Conservation (phyloP, 2,113 vertebrate species). For the Cyanistes caeruleus region DNA sequence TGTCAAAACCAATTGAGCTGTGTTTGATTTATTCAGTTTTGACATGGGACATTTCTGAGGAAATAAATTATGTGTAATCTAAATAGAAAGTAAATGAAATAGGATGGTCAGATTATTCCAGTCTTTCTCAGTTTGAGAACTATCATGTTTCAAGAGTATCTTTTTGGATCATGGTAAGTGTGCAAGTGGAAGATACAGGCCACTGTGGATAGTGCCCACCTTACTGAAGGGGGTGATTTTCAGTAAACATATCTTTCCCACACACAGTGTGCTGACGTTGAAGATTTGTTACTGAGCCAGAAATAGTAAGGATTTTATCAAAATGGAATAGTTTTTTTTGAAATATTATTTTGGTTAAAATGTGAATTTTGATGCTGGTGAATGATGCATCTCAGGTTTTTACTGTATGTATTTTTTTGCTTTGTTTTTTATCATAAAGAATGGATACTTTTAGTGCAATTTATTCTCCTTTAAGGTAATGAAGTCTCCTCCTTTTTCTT, state of each 20-base stretch:
- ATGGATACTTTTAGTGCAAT: slow-evolving; percentile 14
- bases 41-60: background rate
- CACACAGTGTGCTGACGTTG: background rate
- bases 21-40: slow-evolving; percentile 15
- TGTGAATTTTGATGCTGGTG: slow-evolving; percentile 23
- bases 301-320: background rate
- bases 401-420: background rate
- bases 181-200: background rate
- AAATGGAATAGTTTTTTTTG: background rate
- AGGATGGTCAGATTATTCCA: background rate
- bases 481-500: background rate
- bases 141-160: background rate
- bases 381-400: slow-evolving; percentile 33
- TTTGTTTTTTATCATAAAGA: background rate
- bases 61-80: background rate
- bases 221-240: background rate
- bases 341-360: background rate
- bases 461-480: background rate
- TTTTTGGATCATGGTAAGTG: background rate
- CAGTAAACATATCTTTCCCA: background rate
- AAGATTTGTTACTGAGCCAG: background rate
- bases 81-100: background rate
- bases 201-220: background rate
- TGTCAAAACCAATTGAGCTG: background rate
- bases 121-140: background rate